Percentiles rank a stretch among this genome's conserved stretches.
These are phyloP conservation scores for Pangasianodon hypophthalmus DNA, from an alignment of 2,113 vertebrate genomes.

Conservation along the genomic window DNA sequence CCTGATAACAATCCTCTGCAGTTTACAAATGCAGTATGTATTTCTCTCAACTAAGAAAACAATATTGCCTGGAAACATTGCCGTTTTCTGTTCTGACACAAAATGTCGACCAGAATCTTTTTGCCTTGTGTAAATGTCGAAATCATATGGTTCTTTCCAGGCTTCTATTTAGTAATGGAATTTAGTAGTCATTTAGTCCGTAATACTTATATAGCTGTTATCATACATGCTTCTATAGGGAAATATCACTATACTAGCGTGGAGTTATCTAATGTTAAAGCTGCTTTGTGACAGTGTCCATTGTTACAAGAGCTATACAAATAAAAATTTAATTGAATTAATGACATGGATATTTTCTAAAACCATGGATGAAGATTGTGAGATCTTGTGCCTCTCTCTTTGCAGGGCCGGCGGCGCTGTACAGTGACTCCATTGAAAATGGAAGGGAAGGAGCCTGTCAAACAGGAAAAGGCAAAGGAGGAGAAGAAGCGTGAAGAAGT, in stretches of 20 bases:
- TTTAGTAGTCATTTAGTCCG: background rate
- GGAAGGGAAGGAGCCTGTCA: constrained; percentile 78
- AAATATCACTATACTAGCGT: background rate
- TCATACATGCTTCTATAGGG: background rate
- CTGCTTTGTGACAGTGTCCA: no score
- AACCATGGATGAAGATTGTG: background rate
- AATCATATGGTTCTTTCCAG: background rate
- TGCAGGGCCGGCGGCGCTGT: constrained; percentile 81
- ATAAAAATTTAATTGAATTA: background rate
- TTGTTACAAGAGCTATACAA: no score
- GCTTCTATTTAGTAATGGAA: background rate
- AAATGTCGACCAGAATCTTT: background rate
- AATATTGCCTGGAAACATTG: background rate
- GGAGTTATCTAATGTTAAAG: background rate
- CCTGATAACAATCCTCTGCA: background rate
- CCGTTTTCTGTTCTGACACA: background rate
- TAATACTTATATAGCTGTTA: background rate
- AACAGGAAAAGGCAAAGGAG: constrained; percentile 62
- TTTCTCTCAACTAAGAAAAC: background rate
- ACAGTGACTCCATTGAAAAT: constrained; percentile 74
- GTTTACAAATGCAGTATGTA: background rate
- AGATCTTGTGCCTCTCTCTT: background rate
- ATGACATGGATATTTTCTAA: background rate
- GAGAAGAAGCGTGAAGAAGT: constrained; percentile 45
- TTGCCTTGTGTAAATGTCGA: background rate